Evolutionary conservation across 2,113 vertebrate species (phyloP).

Genomic region (Tupaia chinensis): DNA sequence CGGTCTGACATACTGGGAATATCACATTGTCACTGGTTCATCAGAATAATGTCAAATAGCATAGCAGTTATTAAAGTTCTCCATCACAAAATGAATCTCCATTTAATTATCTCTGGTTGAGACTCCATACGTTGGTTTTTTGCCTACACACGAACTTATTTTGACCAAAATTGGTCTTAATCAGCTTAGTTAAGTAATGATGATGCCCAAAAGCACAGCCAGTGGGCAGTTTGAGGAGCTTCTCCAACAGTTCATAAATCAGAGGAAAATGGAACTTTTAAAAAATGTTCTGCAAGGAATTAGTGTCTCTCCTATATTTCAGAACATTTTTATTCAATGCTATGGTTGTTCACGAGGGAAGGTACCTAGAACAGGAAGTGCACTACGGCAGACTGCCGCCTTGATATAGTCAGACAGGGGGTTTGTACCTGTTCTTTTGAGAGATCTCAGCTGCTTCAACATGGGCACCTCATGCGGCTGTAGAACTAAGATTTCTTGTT

Average conservation of each 20-base stretch:
- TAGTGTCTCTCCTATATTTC: conserved; percentile 5
- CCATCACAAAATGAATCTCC: conserved; percentile 13
- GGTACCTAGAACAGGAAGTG: neutral
- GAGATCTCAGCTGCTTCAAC: neutral
- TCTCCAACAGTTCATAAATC: conserved; percentile 34
- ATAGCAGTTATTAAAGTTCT: conserved; percentile 15
- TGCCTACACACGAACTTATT: conserved; percentile 74
- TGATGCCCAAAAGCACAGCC: neutral
- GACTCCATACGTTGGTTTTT: conserved; percentile 25
- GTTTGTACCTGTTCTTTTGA: neutral
- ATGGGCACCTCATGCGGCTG: rapidly evolving
- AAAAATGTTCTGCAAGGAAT: conserved; percentile 25
- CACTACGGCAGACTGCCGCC: rapidly evolving
- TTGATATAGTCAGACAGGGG: neutral
- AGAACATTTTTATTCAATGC: neutral
- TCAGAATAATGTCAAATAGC: neutral
- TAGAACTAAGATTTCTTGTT: conserved; percentile 15
- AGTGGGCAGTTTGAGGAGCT: neutral
- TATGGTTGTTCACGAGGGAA: neutral
- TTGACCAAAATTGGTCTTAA: conserved; percentile 77
- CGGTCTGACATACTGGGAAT: neutral
- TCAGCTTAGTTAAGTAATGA: conserved; percentile 53
- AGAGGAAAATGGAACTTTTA: conserved; percentile 38
- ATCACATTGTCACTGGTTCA: neutral
- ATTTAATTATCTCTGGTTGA: conserved; percentile 49